Evolutionary conservation across 2,797 vertebrate genomes (phyloP).

Genomic region (Peromyscus melanophrys): DNA sequence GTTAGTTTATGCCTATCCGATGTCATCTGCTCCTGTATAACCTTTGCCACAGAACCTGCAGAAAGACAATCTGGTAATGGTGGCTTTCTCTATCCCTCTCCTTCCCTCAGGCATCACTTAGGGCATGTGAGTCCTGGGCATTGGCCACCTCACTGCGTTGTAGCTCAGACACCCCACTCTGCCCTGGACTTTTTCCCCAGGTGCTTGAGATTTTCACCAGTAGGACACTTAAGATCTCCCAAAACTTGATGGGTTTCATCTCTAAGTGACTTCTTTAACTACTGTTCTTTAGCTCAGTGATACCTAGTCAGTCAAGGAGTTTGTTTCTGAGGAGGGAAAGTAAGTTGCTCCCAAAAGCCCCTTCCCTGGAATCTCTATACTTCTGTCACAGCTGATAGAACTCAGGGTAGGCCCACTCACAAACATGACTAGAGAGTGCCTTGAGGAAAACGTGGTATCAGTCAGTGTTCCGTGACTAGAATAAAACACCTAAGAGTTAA

Average conservation of each 20-base stretch:
- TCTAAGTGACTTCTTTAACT: neutral
- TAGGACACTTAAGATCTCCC: neutral
- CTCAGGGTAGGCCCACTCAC: neutral
- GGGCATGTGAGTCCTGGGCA: neutral
- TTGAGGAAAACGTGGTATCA: neutral
- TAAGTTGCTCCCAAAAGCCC: neutral
- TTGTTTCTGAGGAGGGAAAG: neutral
- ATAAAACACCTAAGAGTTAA: neutral
- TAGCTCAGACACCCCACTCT: neutral
- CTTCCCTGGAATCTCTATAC: accelerated
- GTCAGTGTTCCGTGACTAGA: neutral
- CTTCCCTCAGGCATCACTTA: neutral
- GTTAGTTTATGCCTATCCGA: neutral
- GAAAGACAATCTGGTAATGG: neutral
- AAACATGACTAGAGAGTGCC: neutral
- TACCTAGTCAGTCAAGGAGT: neutral
- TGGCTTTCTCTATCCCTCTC: no score
- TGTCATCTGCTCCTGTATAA: neutral
- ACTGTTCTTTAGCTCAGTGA: neutral
- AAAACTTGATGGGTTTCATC: neutral
- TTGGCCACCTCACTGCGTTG: neutral
- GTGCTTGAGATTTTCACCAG: neutral
- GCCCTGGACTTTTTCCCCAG: neutral
- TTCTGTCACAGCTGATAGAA: neutral
- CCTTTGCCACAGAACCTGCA: neutral